Conservation (phyloP, 2,797 vertebrate species). For the Chiroxiphia lanceolata region DNA sequence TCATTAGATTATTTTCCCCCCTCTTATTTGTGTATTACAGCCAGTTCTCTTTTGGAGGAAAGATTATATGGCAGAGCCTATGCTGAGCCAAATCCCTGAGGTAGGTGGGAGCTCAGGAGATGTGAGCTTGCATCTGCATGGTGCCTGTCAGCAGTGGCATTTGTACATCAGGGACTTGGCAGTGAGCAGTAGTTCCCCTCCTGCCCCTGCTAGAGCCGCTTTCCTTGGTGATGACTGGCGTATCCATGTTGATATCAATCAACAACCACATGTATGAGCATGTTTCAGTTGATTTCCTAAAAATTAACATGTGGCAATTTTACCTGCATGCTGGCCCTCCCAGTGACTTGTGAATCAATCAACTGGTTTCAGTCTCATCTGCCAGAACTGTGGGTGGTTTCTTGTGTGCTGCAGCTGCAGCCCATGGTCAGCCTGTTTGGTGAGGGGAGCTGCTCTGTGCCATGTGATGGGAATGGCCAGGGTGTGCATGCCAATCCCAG, state of each 20-base stretch:
- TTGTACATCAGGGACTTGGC: not conserved
- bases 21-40: not conserved
- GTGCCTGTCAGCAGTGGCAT: not conserved
- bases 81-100: not conserved
- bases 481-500: accelerated
- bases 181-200: not conserved
- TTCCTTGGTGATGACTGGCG: not conserved
- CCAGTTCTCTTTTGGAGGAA: not conserved
- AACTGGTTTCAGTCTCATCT: not conserved
- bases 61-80: not conserved
- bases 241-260: not conserved
- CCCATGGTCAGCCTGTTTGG: not conserved
- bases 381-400: accelerated
- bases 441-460: not conserved
- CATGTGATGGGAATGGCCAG: not conserved
- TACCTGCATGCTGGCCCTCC: not conserved
- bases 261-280: not conserved
- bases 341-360: not conserved
- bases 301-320: not conserved
- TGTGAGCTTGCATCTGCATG: not conserved
- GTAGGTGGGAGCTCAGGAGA: not conserved
- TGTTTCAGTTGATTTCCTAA: not conserved
- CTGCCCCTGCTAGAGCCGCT: not conserved
- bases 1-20: not conserved
- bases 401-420: not conserved